Base-by-base conservation (phyloP, 1,140 invertebrate genomes). In the Batillaria attramentaria region DNA sequence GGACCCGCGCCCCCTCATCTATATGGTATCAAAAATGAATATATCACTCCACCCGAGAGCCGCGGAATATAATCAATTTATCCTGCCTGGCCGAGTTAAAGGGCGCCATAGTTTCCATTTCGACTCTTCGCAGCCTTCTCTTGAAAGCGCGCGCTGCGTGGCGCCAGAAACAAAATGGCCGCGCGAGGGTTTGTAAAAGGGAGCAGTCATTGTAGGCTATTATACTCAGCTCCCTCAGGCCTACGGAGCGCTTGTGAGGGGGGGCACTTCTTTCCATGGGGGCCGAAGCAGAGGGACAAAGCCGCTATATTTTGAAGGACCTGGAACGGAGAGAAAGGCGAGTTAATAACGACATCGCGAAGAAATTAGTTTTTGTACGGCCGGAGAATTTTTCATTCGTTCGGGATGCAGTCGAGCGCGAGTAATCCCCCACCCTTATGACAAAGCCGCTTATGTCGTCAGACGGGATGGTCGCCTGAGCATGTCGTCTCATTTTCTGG, bases 341-440 rank as follows among this genome's bases (percentile, higher is more conserved):
- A 70, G 68, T 70, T 70, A 70, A 70, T 70, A 70, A 70, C 68
- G 68, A 70, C 35, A 70, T 70, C 68, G 68, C 39, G 68, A 70
- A 70, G 68, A 70, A 70, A 70, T 70, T 70, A 70, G 41, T n/a
- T 70, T 70, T 70, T 70, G 66, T 69, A 13, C n/a, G 66, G n/a
- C 66, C 37, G 37, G 24, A 13, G 13, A 10, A 8, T 69, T 65
- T 31, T 65, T 35, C 24, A 28, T 46, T 28, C 24, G n/a, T 10
- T 4, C 2, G 3, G 8, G 42, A 42, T 6, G 41, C 20, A 46
- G 42, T 31, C n/a, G 42, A 2, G 42, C 68, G 42, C 10, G 68
- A 70, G 42, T 70, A 43, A 70, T 46, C 68, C 41, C 68, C 68
- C 68, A 31, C 24, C 3, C 3, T 46, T 6, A 33, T 20, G 68